Evolutionary conservation across 2,888 invertebrate genomes (phyloP).

Genomic region (Cryptocheilus praepositus): DNA sequence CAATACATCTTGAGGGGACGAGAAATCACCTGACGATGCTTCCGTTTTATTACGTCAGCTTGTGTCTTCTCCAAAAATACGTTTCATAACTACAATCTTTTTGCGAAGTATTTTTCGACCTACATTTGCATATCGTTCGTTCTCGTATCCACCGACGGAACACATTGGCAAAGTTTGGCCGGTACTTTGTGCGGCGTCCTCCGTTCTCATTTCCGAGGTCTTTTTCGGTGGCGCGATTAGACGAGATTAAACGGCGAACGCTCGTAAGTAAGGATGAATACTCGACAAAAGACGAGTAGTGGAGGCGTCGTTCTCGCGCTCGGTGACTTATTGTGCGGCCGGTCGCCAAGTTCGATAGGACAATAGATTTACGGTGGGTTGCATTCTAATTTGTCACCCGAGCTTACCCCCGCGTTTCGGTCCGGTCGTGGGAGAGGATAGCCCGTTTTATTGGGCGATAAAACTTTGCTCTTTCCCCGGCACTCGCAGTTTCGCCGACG

Average conservation of each 20-base stretch:
- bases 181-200: no score
- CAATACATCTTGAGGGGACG: no score
- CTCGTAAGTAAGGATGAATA: no score
- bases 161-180: conserved; percentile 10
- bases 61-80: no score
- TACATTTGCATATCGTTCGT: background rate
- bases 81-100: background rate
- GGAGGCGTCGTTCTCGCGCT: conserved; percentile 14
- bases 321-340: background rate
- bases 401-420: conserved; percentile 17
- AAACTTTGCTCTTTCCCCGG: conserved; percentile 62
- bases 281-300: background rate
- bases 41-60: no score
- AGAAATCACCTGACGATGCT: no score
- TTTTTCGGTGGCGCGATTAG: no score
- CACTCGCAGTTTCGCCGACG: conserved; percentile 47
- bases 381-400: conserved; percentile 66
- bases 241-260: no score
- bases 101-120: conserved; percentile 26
- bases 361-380: conserved; percentile 66
- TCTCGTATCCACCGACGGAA: background rate
- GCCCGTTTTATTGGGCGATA: conserved; percentile 71
- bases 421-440: conserved; percentile 41
- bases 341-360: conserved; percentile 30
- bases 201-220: no score